Evolutionary conservation across 2,113 vertebrate species (phyloP), one percentile per base, ranked within the genome.

Genomic region (Pangasianodon gigas): DNA sequence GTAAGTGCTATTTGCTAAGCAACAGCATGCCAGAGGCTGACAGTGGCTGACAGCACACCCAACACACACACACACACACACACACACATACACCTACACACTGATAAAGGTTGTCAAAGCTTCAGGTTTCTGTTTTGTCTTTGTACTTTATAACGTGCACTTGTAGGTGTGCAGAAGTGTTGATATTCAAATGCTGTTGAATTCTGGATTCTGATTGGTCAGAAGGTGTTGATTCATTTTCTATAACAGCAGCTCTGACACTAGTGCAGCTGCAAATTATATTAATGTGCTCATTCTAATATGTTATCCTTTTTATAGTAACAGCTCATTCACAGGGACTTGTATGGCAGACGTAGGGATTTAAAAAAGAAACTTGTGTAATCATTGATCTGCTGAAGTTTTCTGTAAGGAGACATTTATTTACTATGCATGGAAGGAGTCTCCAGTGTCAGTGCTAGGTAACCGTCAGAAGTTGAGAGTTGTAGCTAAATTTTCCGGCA

Each of bases 1-100:
- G 32, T 89, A 83, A 87, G 58, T 67, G 75, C 32, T n/a, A 48
- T 87, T 89, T 86, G 86, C 67, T 83, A 71, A 89, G 87, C 86
- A 87, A 87, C 88, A 83, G 32, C 77, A 84, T 62, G 85, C 65
- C 80, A 87, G 75, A 48, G 48, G 52, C 80, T 82, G 51, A 82
- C 6, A 82, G 79, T 51, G 41, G 84, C 6, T 85, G 58, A 46
- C 71, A 58, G 10, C 46, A 80, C 74, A 77, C 41, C 16, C 19
- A 24, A 52, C 5, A n/a, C 48, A 81, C 77, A 52, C 51, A 52
- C 48, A 52, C 79, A 54, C 79, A 81, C 79, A 82, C 80, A 82
- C 51, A 82, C 51, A 52, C 54, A 67, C 48, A 54, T 52, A 29
- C 74, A 54, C 85, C 56, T 26, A 62, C 52, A 52, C 54, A 24